These are phyloP conservation scores for Lepisosteus oculatus DNA, from an alignment of 2,113 vertebrate genomes.

Conservation along the genomic window DNA sequence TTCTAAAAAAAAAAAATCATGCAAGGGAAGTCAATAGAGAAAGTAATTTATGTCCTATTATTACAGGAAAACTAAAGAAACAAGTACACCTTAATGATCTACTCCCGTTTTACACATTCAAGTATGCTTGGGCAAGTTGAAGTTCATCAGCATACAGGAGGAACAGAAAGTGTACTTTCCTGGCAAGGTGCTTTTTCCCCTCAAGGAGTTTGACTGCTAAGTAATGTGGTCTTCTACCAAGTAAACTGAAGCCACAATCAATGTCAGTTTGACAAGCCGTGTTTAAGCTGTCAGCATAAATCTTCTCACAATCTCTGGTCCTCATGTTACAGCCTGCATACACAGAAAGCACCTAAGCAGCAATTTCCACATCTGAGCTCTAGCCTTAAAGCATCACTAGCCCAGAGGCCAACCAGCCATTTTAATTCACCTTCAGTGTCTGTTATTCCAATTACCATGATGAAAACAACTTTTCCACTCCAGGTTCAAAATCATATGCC, in stretches of 20 bases:
- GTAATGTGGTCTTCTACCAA: slow-evolving; percentile 8
- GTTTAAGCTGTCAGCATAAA: slow-evolving; percentile 42
- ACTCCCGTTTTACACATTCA: neutral
- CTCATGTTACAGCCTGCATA: slow-evolving; percentile 58
- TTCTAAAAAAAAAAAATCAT: too few species aligned
- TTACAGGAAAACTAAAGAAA: too few species aligned
- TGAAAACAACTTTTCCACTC: too few species aligned
- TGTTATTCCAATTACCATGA: too few species aligned
- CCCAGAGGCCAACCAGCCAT: neutral
- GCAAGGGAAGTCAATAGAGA: too few species aligned
- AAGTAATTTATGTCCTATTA: too few species aligned
- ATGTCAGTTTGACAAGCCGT: slow-evolving; percentile 28
- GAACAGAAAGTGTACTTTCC: neutral
- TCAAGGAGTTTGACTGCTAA: neutral
- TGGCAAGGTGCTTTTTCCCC: neutral
- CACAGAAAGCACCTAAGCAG: slow-evolving; percentile 39
- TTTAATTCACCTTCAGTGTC: too few species aligned
- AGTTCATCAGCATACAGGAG: neutral
- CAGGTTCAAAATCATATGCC: too few species aligned
- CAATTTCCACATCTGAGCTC: slow-evolving; percentile 22
- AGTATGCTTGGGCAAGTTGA: neutral
- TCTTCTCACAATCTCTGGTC: slow-evolving; percentile 36
- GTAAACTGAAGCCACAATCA: neutral
- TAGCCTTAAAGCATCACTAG: slow-evolving; percentile 1
- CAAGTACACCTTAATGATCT: slow-evolving; percentile 25